Evolutionary conservation across 2,797 vertebrate species (phyloP), one percentile per base, ranked within the genome.

Genomic region (Dicrostonyx torquatus): DNA sequence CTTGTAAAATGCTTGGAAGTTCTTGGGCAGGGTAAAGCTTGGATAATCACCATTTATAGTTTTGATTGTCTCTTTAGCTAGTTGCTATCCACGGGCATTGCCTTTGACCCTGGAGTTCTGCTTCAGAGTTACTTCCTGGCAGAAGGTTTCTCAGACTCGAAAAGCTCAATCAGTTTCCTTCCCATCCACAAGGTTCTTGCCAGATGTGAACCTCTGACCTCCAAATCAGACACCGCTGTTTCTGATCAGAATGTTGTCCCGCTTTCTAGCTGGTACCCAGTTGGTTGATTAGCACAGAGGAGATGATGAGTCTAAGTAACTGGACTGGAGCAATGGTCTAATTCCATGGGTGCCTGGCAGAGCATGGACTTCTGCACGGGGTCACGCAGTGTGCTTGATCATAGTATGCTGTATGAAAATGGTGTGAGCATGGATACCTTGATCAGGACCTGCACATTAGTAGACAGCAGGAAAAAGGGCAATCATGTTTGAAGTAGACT

Each of bases 401-500:
- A 87, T 3, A 37, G 0, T 18, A 17, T 34, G 4, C 0, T 2
- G 2, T 20, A 2, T 29, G 64, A 83, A 9, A 15, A 17, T 2
- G 17, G 20, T 24, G n/a, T 26, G 6, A 37, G 15, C 17, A 40
- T 22, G 9, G 1, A 8, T 9, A n/a, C 14, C 17, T 53, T n/a
- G 13, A 1, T 29, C 22, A 50, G 50, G 12, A 17, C 50, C 45
- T 72, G 18, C 5, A 17, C 18, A 6, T 58, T n/a, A 17, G 29
- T 10, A 45, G 3, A 50, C 7, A 82, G 62, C 37, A 76, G 55
- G 53, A 15, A 75, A 43, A 53, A 64, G 55, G 40, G 15, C 40
- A 79, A 60, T 64, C 14, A 0, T 45, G 18, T 43, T 75, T 64
- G 62, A 64, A 78, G 72, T 31, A 62, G 24, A 55, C 14, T 43